These are phyloP conservation scores for Endomychus coccineus DNA, from an alignment of 2,888 invertebrate genomes.

Conservation along the genomic window DNA sequence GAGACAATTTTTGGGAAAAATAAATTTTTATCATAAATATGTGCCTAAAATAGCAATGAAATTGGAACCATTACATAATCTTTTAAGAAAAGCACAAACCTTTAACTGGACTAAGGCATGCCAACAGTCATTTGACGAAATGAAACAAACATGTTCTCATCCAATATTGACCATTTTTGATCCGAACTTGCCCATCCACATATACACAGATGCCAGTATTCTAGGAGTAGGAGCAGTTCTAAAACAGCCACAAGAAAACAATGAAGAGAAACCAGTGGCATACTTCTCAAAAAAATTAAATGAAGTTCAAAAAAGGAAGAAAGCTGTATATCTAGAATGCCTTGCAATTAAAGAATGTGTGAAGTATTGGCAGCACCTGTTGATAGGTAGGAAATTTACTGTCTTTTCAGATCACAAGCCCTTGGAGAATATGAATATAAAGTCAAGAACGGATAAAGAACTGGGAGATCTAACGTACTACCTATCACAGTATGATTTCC, in stretches of 20 bases:
- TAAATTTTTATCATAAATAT: slow-evolving; percentile 16
- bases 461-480: slow-evolving; percentile 13
- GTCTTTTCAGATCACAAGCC: slow-evolving; percentile 19
- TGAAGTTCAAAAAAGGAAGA: slow-evolving; percentile 17
- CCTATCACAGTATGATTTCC: slow-evolving; percentile 9
- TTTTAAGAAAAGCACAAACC: slow-evolving; percentile 18
- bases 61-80: slow-evolving; percentile 20
- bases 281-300: slow-evolving; percentile 18
- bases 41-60: slow-evolving; percentile 16
- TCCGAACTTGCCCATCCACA: slow-evolving; percentile 19
- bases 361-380: slow-evolving; percentile 18
- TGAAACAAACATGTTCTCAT: slow-evolving; percentile 18
- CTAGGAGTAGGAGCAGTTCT: slow-evolving; percentile 24
- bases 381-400: slow-evolving; percentile 14
- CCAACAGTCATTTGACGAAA: slow-evolving; percentile 13
- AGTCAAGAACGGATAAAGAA: slow-evolving; percentile 18
- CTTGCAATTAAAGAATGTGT: slow-evolving; percentile 18
- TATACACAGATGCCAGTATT: slow-evolving; percentile 25
- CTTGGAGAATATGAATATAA: slow-evolving; percentile 17
- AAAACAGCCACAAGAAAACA: slow-evolving; percentile 18
- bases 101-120: slow-evolving; percentile 23
- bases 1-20: slow-evolving; percentile 16
- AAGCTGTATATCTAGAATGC: slow-evolving; percentile 18
- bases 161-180: too few relatives aligned
- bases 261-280: slow-evolving; percentile 15